phyloP scores from a whole-genome alignment of 2,888 invertebrate species.

The Rotaria macrura region DNA sequence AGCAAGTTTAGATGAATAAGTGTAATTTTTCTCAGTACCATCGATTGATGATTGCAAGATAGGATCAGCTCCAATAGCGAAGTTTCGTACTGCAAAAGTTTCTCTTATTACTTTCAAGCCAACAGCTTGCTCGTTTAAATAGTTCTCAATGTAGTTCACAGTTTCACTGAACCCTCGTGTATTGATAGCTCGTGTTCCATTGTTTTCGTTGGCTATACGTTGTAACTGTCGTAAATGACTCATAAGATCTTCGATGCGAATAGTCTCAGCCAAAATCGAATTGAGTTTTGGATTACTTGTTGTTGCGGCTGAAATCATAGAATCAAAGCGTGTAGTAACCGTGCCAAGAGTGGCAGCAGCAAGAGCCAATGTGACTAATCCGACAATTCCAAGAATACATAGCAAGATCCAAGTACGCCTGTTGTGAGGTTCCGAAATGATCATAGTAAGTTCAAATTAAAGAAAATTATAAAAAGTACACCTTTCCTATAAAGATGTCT shows the following conservation, averaged over 20 bases:
- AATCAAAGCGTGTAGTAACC: background rate
- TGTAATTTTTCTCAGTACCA: background rate
- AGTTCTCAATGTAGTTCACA: background rate
- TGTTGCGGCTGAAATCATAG: background rate
- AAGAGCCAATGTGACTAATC: background rate
- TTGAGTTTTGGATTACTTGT: background rate
- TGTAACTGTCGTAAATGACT: background rate
- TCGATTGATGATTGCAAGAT: background rate
- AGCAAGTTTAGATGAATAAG: background rate
- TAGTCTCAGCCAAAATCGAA: background rate
- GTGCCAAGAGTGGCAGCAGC: background rate
- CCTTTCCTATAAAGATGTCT: background rate
- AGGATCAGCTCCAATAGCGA: background rate
- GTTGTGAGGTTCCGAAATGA: background rate
- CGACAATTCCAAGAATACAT: background rate
- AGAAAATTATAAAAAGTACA: background rate
- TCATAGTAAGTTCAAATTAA: background rate
- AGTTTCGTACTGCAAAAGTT: background rate
- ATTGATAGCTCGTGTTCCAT: background rate
- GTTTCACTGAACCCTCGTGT: background rate
- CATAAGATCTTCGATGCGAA: background rate
- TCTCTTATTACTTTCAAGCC: background rate
- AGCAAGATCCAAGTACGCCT: background rate
- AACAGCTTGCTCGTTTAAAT: background rate
- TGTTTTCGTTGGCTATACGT: background rate